Conservation (phyloP, 2,888 invertebrate species). For the Cephalotes varians region DNA sequence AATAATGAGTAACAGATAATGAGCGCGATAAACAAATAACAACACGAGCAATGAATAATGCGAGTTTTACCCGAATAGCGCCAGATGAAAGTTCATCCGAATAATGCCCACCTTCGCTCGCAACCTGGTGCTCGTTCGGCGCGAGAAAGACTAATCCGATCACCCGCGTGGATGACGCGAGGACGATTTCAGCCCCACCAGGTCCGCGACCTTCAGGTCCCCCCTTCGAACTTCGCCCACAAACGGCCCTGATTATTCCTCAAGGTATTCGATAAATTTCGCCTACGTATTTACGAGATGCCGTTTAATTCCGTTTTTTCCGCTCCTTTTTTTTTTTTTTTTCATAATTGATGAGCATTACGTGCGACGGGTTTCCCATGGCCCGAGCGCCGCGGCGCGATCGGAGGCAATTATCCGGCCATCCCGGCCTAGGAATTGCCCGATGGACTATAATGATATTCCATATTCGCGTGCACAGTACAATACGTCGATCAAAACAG, state of each 20-base stretch:
- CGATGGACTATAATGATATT: conserved; percentile 17
- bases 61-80: not conserved
- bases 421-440: not conserved
- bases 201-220: conserved; percentile 60
- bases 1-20: not conserved
- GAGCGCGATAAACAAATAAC: not conserved
- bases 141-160: conserved; percentile 66
- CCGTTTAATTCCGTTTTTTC: not conserved
- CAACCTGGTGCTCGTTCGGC: conserved; percentile 43
- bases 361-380: not conserved
- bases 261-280: conserved; percentile 57
- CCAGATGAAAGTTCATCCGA: not conserved
- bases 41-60: not conserved
- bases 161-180: conserved; percentile 39
- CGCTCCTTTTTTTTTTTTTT: not conserved
- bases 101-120: not conserved
- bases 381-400: not conserved
- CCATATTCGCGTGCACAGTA: conserved; percentile 14
- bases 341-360: conserved; percentile 7
- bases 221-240: conserved; percentile 77
- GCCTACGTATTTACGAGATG: conserved; percentile 59
- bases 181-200: conserved; percentile 59
- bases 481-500: conserved; percentile 32
- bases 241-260: conserved; percentile 73
- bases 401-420: not conserved